Evolutionary conservation across 2,888 invertebrate species (phyloP).

Genomic region (Tetragonisca angustula): DNA sequence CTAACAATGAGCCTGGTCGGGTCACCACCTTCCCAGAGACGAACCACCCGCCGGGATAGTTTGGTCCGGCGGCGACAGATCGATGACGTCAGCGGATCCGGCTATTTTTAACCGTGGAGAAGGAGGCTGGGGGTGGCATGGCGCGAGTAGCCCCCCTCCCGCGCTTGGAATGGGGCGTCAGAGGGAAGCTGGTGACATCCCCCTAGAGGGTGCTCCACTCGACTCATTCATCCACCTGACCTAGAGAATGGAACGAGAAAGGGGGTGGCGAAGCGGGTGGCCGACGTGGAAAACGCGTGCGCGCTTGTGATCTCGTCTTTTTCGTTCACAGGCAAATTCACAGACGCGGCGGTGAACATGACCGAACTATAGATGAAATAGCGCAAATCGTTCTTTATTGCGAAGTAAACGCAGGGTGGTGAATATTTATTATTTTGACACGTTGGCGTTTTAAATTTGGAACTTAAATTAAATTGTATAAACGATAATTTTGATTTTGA

Average conservation of each 20-base stretch:
- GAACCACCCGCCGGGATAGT: slow-evolving; percentile 58
- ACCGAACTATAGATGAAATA: too few species aligned
- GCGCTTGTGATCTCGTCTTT: neutral
- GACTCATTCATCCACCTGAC: slow-evolving; percentile 73
- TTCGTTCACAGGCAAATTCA: neutral
- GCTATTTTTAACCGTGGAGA: slow-evolving; percentile 73
- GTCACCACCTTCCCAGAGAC: slow-evolving; percentile 54
- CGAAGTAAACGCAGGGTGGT: too few species aligned
- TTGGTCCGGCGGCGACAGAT: slow-evolving; percentile 70
- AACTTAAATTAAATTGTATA: too few species aligned
- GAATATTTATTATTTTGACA: too few species aligned
- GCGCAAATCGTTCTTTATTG: too few species aligned
- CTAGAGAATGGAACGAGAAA: slow-evolving; percentile 56
- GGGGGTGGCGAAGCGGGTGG: neutral
- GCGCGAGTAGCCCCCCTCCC: slow-evolving; percentile 57
- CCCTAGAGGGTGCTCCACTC: slow-evolving; percentile 67
- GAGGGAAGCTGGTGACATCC: slow-evolving; percentile 64
- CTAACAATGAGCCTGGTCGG: slow-evolving; percentile 2
- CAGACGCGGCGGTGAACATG: too few species aligned
- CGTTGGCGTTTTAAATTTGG: too few species aligned
- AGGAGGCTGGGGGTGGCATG: slow-evolving; percentile 9
- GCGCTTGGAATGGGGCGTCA: slow-evolving; percentile 7
- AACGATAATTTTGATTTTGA: too few species aligned
- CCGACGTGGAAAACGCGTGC: neutral
- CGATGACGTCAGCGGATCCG: slow-evolving; percentile 76